Percentiles rank a stretch among this genome's conserved stretches.
Evolutionary conservation across 1,140 invertebrate species (phyloP).

Genomic region (Drosophila melanica): DNA sequence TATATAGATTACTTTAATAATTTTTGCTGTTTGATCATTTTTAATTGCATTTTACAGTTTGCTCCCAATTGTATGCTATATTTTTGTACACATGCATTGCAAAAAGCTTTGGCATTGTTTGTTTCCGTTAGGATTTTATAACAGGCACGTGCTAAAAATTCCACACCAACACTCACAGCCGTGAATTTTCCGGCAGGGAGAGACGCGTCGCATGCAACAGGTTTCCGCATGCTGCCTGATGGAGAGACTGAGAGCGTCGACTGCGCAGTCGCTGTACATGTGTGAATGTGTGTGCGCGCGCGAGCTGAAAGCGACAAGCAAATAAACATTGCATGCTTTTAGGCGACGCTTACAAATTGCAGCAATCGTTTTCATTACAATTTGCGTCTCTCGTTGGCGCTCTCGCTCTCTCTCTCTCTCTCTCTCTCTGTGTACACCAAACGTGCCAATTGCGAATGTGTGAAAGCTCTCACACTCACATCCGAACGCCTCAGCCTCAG

Average conservation of each 20-base stretch:
- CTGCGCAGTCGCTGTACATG: constrained; percentile 52
- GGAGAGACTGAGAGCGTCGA: constrained; percentile 5
- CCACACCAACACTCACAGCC: constrained; percentile 13
- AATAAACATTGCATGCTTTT: constrained; percentile 75
- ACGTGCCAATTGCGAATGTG: constrained; percentile 14
- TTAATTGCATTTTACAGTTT: no score
- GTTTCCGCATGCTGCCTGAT: constrained; percentile 1
- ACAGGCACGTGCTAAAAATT: constrained; percentile 35
- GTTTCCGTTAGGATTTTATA: constrained; percentile 16
- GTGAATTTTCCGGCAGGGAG: neutral
- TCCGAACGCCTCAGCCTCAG: neutral
- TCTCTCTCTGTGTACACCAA: neutral
- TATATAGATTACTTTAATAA: no score
- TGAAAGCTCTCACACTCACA: constrained; percentile 18
- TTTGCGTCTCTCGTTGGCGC: neutral
- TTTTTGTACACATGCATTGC: neutral
- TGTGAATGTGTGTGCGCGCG: no score
- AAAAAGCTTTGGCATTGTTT: constrained; percentile 4
- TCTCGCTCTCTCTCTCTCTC: neutral
- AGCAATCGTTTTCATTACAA: neutral
- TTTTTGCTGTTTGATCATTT: no score
- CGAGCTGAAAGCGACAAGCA: constrained; percentile 42
- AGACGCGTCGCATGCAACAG: constrained; percentile 32
- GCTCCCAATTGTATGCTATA: no score
- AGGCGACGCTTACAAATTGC: constrained; percentile 52